Conservation (phyloP, 2,113 vertebrate species). For the Micromys minutus region DNA sequence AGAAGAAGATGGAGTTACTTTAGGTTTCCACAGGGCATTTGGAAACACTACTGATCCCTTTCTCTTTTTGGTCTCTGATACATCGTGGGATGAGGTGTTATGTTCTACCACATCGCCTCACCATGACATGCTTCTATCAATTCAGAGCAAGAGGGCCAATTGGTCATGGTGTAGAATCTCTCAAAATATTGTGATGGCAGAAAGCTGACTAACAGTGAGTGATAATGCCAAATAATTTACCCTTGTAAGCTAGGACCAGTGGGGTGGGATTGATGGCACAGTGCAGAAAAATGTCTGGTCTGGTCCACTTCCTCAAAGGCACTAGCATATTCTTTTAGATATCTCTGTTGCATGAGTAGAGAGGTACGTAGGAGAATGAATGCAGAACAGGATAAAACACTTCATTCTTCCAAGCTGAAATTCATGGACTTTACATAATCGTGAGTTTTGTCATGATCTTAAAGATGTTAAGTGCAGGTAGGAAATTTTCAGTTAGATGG, state of each 20-base stretch:
- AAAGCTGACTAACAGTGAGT: not conserved
- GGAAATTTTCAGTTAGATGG: not conserved
- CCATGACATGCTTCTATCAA: not conserved
- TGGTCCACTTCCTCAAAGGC: not conserved
- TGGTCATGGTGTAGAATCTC: not conserved
- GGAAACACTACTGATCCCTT: not conserved
- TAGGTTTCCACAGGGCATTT: not conserved
- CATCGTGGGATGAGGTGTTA: too few species aligned
- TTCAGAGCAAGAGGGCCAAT: not conserved
- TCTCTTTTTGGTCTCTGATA: not conserved
- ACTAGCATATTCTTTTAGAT: not conserved
- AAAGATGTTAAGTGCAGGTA: not conserved
- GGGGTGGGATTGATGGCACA: too few species aligned
- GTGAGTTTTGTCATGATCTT: not conserved
- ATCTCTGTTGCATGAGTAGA: too few species aligned
- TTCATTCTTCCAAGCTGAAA: not conserved
- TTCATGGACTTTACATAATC: not conserved
- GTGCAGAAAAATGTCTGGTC: not conserved
- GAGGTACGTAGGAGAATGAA: too few species aligned
- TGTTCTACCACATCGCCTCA: not conserved
- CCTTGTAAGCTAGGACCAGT: accelerated
- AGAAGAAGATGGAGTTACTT: not conserved
- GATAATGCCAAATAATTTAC: not conserved
- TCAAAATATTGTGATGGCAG: not conserved
- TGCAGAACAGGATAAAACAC: not conserved